Conservation (phyloP, 92 coral and sea anemone genomes). For the Parazoanthus atlanticus region DNA sequence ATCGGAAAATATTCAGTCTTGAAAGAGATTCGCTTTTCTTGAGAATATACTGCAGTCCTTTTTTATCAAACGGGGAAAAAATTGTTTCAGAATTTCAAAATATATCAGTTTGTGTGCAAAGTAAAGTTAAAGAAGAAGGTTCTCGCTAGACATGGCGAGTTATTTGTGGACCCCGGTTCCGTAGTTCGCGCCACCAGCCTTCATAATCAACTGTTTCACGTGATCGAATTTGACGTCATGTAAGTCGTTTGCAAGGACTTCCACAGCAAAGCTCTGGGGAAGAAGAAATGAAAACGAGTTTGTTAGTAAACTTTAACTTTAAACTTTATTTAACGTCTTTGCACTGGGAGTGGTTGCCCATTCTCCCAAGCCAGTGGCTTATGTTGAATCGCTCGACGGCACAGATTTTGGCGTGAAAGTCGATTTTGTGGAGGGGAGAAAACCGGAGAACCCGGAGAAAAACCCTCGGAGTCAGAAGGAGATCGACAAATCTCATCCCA, state of each 20-base stretch:
- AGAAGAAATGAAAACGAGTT: background rate
- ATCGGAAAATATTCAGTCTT: background rate
- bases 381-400: too few relatives aligned
- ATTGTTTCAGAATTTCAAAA: background rate
- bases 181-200: conserved; percentile 97
- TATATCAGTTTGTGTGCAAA: background rate
- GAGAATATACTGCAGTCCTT: background rate
- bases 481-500: too few relatives aligned
- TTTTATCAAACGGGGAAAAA: background rate
- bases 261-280: conserved; percentile 85
- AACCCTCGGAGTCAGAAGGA: too few relatives aligned
- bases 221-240: conserved; percentile 64
- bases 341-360: too few relatives aligned
- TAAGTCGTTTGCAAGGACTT: conserved; percentile 73
- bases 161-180: conserved; percentile 68
- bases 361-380: too few relatives aligned
- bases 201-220: conserved; percentile 61
- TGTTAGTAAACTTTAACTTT: too few relatives aligned
- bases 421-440: too few relatives aligned
- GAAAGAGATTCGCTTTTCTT: background rate
- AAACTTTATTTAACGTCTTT: too few relatives aligned
- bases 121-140: background rate
- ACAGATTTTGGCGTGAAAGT: too few relatives aligned
- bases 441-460: too few relatives aligned
- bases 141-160: background rate